These are phyloP conservation scores for Andrena praecox DNA, from an alignment of 2,888 invertebrate genomes.

Conservation along the genomic window DNA sequence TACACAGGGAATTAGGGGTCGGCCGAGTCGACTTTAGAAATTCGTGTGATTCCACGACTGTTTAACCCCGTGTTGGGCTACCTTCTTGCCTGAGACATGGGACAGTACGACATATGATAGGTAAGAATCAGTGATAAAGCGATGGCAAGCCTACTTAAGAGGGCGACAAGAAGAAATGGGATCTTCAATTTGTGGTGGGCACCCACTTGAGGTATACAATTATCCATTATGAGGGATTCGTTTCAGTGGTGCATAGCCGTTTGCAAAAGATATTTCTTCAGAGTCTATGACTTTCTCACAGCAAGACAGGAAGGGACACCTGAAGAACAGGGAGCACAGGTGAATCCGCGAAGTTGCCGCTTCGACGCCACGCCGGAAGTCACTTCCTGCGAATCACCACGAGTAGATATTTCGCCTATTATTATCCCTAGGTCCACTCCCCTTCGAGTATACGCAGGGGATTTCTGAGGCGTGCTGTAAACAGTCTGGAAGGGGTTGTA, in stretches of 20 bases:
- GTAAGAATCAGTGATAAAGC: no score
- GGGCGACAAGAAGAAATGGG: no score
- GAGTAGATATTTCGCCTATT: conserved; percentile 67
- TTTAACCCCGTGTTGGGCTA: background rate
- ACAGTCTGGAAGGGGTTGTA: no score
- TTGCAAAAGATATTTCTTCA: conserved; percentile 18
- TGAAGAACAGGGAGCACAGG: conserved; percentile 65
- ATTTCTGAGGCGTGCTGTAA: no score
- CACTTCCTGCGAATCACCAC: conserved; percentile 70
- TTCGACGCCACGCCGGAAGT: conserved; percentile 67
- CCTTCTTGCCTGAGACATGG: background rate
- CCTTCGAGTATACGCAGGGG: background rate
- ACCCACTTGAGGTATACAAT: no score
- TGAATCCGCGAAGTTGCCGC: conserved; percentile 62
- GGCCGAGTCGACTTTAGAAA: conserved; percentile 1
- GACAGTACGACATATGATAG: background rate
- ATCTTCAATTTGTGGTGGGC: no score
- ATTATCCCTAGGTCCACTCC: conserved; percentile 55
- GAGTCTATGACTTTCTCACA: conserved; percentile 64
- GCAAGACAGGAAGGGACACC: conserved; percentile 69
- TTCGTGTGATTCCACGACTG: background rate
- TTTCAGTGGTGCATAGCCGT: background rate
- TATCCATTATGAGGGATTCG: background rate
- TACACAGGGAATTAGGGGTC: conserved; percentile 16
- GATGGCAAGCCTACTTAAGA: no score